Base-by-base conservation (phyloP, 2,888 invertebrate genomes). In the Chloroclysta siterata region DNA sequence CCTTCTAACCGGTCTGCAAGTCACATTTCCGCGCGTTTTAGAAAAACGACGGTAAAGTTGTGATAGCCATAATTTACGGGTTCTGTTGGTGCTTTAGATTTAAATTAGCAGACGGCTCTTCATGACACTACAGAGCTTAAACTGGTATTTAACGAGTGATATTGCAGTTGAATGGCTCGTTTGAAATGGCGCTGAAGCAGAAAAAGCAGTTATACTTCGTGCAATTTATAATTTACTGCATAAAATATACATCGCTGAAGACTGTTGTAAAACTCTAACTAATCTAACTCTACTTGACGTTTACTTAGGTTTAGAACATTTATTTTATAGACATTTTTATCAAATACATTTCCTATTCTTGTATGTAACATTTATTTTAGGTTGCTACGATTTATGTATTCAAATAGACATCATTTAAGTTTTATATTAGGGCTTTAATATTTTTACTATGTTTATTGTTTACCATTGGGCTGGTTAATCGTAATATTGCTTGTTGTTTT, bases 1-100 rank as follows among this genome's bases (percentile, higher is more conserved):
- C 76, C 74, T 66, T 72, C 64, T 72, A 82, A 82, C 81, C 81
- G 79, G 81, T 72, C 63, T 44, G 61, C 41, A 33, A 36, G 56
- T 42, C 54, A 69, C 62, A 67, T 76, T 72, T 73, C 70, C 72
- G 68, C 70, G 72, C 72, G 70, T 74, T 70, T 72, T 64, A 68
- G 55, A 69, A 67, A 68, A 69, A 69, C 74, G 64, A 58, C 60
- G 69, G 68, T 75, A 68, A 69, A 71, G 73, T 67, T 52, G 50
- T 67, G 66, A 66, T 70, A 68, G 48, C 39, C 53, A 59, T 67
- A 59, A 63, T 66, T 66, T 66, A 68, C 67, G 47, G 60, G 65
- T 65, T 68, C 63, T 63, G 51, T 55, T 39, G 29, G 48, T 65
- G 58, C 62, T 66, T 63, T 61, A 65, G 53, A 68, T 68, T 70